Evolutionary conservation across 2,113 vertebrate species (phyloP), one percentile per base, ranked within the genome.

Genomic region (Pomatorhinus ruficollis): DNA sequence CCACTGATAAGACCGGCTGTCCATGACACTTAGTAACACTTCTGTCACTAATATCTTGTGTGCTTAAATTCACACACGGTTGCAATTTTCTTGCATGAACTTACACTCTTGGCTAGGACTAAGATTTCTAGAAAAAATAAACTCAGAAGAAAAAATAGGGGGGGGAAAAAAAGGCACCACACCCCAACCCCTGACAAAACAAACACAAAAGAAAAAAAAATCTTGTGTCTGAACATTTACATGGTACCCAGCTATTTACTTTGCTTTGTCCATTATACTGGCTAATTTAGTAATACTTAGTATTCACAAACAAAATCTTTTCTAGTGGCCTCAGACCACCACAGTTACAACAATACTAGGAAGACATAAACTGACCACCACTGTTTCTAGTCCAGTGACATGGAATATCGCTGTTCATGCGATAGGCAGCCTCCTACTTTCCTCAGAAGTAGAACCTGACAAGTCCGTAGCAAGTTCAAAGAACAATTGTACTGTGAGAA

Each of bases 401-500:
- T 7, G 61, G 57, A 45, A 70, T 0, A 3, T 14, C 3, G 1
- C 4, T 1, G n/a, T 35, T 35, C n/a, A 59, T 24, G n/a, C 24
- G n/a, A 59, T 59, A 82, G n/a, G 31, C 24, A 66, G 19, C 6
- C 16, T 37, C 1, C 69, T 39, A 0, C 31, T 57, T 66, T 76
- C 52, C 42, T 69, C 28, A 33, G 53, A 83, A 83, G 35, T 4
- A 40, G n/a, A 30, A 74, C 16, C 11, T 56, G 33, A 49, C 0
- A 0, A 66, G 14, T 50, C 25, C 47, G 18, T 70, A 63, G 4
- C 21, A 68, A 75, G 33, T 54, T 30, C 31, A 50, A 52, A 81
- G 47, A 83, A 68, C 3, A 83, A 49, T 28, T 12, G 10, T 12
- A n/a, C 35, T 63, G 30, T 25, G 59, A 66, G n/a, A 88, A 91